phyloP scores from a whole-genome alignment of 2,888 invertebrate species.

The Folsomia candida region DNA sequence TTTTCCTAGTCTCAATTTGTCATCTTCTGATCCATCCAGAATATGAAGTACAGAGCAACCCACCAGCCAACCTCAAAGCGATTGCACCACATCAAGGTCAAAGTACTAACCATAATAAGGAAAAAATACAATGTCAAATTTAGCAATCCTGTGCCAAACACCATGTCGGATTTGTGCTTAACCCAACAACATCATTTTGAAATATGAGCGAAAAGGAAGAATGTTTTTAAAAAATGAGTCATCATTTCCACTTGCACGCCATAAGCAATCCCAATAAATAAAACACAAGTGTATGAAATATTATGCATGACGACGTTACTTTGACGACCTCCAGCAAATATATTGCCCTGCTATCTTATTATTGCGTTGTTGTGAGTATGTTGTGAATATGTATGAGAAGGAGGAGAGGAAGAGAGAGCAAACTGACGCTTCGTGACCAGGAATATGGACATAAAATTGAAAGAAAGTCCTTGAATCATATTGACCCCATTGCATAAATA shows the following conservation, averaged over 20 bases:
- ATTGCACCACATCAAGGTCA: neutral
- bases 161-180: neutral
- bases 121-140: neutral
- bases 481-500: neutral
- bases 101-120: neutral
- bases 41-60: no score
- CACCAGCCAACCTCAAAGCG: neutral
- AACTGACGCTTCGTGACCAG: neutral
- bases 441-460: neutral
- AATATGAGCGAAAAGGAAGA: no score
- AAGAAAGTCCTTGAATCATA: neutral
- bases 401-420: neutral
- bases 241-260: neutral
- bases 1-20: no score
- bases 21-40: no score
- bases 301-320: neutral
- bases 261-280: neutral
- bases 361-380: neutral
- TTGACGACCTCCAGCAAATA: no score
- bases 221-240: neutral
- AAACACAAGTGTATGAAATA: neutral
- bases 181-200: neutral
- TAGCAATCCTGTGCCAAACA: no score
- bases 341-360: neutral
- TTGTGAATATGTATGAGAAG: neutral